Evolutionary conservation across 2,113 vertebrate species (phyloP).

Genomic region (Xiphophorus couchianus): DNA sequence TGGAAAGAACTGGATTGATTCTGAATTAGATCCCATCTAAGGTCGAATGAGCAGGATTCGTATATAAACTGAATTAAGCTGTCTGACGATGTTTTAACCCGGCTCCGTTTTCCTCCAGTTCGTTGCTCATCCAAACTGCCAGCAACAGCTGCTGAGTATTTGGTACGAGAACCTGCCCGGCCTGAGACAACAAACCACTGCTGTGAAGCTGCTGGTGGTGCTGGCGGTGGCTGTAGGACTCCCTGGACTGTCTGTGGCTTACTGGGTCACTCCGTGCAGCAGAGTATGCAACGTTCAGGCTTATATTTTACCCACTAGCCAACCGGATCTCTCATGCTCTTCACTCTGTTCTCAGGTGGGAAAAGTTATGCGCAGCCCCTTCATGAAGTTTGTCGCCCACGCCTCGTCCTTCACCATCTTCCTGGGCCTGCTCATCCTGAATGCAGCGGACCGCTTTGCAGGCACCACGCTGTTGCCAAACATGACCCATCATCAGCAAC

Average conservation of each 20-base stretch:
- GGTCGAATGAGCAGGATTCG: background rate
- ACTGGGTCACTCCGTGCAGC: conserved; percentile 96
- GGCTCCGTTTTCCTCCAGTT: conserved; percentile 79
- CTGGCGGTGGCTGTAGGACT: conserved; percentile 89
- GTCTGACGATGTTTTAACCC: background rate
- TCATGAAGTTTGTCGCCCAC: conserved; percentile 98
- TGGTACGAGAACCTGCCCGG: conserved; percentile 97
- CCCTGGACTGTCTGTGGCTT: conserved; percentile 90
- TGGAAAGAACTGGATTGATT: no score
- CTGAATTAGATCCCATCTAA: no score
- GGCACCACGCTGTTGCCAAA: conserved; percentile 91
- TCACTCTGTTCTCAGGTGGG: conserved; percentile 84
- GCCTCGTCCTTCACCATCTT: conserved; percentile 98
- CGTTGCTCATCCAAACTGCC: conserved; percentile 98
- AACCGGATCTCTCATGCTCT: background rate
- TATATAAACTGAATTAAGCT: background rate
- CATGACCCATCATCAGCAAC: conserved; percentile 87
- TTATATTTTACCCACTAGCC: background rate
- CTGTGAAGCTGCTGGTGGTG: conserved; percentile 92
- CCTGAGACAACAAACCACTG: conserved; percentile 93
- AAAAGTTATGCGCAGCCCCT: conserved; percentile 94
- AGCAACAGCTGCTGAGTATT: conserved; percentile 96
- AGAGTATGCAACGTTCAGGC: conserved; percentile 78
- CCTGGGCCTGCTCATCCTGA: conserved; percentile 94
- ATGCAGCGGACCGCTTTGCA: conserved; percentile 94